Conservation (phyloP, 2,797 vertebrate genomes). For the Harpagifer antarcticus region DNA sequence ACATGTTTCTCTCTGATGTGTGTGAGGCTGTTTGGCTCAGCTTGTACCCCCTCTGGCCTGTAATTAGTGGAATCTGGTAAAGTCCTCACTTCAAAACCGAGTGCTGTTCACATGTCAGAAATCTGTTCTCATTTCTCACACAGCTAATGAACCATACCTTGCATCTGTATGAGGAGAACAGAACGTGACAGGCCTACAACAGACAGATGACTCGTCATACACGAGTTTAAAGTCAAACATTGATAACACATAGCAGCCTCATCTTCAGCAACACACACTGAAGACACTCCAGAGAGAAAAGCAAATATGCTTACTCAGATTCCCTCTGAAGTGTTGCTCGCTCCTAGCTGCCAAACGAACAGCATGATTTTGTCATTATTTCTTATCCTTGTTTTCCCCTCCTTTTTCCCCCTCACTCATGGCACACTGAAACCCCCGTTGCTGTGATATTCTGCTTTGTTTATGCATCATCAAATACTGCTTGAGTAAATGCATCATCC, state of each 20-base stretch:
- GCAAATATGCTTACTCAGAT: conserved; percentile 74
- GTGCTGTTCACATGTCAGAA: conserved; percentile 38
- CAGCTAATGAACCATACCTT: conserved; percentile 37
- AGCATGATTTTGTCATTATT: conserved; percentile 73
- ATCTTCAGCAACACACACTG: conserved; percentile 15
- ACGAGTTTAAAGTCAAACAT: conserved; percentile 21
- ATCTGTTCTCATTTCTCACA: conserved; percentile 44
- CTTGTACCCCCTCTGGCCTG: conserved; percentile 72
- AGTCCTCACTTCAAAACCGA: conserved; percentile 47
- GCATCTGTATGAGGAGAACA: background rate
- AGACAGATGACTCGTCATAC: conserved; percentile 26
- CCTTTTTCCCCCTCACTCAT: conserved; percentile 6
- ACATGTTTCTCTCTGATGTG: conserved; percentile 68
- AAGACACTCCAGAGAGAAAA: conserved; percentile 46
- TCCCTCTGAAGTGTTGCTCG: conserved; percentile 75
- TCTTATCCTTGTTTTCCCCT: conserved; percentile 50
- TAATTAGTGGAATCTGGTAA: conserved; percentile 73
- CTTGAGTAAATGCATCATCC: conserved; percentile 59
- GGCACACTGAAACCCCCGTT: conserved; percentile 39
- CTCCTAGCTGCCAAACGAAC: conserved; percentile 64
- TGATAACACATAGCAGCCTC: conserved; percentile 36
- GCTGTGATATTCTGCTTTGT: conserved; percentile 66
- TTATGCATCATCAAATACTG: conserved; percentile 64
- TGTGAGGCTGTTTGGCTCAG: conserved; percentile 65
- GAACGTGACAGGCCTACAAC: conserved; percentile 27